Evolutionary conservation across 2,113 vertebrate genomes (phyloP).

Genomic region (Antennarius striatus): DNA sequence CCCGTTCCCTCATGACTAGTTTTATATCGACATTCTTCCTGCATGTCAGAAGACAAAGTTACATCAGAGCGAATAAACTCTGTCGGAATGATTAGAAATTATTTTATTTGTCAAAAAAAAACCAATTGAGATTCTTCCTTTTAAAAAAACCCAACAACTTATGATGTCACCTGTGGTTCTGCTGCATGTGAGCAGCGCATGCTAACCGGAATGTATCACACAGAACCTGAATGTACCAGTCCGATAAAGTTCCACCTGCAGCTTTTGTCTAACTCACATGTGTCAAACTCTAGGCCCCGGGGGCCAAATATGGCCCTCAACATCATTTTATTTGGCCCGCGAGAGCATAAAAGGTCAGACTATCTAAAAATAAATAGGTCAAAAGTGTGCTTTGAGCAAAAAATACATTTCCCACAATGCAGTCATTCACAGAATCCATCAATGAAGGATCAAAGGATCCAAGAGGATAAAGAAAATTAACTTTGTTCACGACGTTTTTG

Average conservation of each 20-base stretch:
- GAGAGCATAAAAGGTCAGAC: no score
- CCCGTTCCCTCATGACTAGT: constrained; percentile 13
- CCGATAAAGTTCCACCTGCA: constrained; percentile 21
- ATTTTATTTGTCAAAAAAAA: constrained; percentile 24
- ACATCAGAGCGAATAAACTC: constrained; percentile 4
- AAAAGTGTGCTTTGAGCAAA: no score
- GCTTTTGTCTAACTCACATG: not conserved
- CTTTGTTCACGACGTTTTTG: no score
- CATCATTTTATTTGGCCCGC: no score
- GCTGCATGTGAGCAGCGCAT: constrained; percentile 64
- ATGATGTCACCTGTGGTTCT: constrained; percentile 26
- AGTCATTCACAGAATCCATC: no score
- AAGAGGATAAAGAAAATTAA: no score
- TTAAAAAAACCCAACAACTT: not conserved
- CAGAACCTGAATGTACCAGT: constrained; percentile 46
- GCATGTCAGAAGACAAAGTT: constrained; percentile 46
- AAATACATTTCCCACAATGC: no score
- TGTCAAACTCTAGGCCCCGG: constrained; percentile 14
- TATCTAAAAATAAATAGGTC: no score
- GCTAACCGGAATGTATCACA: constrained; percentile 51
- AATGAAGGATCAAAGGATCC: no score
- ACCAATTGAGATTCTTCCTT: not conserved
- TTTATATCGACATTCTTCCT: constrained; percentile 36
- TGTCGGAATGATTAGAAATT: not conserved
- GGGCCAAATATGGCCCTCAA: no score